phyloP scores from a whole-genome alignment of 2,113 vertebrate species.

The rat (Rattus norvegicus) region GRCr8 NC_086022.1:37221501-37222000 shows the following conservation, averaged over 20 bases:
- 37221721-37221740: neutral
- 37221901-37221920: neutral
- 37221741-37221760: neutral
- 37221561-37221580: neutral
- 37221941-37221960: neutral
- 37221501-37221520: neutral
- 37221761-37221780: neutral
- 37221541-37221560: neutral
- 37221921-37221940: neutral
- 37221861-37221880: neutral
- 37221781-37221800: neutral
- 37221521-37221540: neutral
- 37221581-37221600: neutral
- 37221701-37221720: neutral
- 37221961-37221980: neutral
- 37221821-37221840: neutral
- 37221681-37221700: too few relatives aligned
- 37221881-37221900: neutral
- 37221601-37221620: neutral
- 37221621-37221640: neutral
- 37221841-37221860: neutral
- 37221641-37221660: neutral
- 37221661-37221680: neutral
- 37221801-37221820: neutral
- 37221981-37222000: neutral